A percentile compares a stretch with the other conserved stretches of the same genome.
Evolutionary conservation across 2,113 vertebrate genomes (phyloP).

Genomic region (Platichthys flesus): DNA sequence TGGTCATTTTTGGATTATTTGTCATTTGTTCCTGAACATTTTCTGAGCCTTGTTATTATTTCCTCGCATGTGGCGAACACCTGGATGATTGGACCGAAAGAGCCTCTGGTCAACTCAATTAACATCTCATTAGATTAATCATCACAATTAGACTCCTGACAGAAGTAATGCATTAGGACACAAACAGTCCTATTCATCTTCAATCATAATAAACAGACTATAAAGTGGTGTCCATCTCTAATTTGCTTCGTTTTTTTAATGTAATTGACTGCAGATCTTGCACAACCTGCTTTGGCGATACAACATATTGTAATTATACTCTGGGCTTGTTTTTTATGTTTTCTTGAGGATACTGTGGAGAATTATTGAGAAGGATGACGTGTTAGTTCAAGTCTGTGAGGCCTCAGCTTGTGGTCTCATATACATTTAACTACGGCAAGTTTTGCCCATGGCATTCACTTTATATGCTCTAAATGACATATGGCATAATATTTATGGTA

Average conservation of each 20-base stretch:
- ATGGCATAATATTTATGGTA: no score
- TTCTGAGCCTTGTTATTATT: not conserved
- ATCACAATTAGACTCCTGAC: not conserved
- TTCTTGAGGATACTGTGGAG: no score
- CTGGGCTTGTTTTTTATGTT: no score
- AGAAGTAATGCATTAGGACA: not conserved
- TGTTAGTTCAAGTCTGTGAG: no score
- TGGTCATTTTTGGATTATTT: not conserved
- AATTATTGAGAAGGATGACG: no score
- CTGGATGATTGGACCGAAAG: not conserved
- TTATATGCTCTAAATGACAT: no score
- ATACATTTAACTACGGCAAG: no score
- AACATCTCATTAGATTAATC: slow-evolving; percentile 6
- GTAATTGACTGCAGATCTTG: no score
- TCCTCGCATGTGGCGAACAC: not conserved
- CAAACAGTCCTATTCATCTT: not conserved
- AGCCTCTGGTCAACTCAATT: not conserved
- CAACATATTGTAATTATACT: not conserved
- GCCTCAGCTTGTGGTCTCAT: no score
- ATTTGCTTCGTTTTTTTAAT: no score
- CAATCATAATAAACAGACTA: not conserved
- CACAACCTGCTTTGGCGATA: not conserved
- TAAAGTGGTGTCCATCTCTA: no score
- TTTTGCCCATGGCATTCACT: no score
- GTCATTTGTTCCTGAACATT: not conserved